Evolutionary conservation across 2,797 vertebrate genomes (phyloP).

Genomic region (Epinephelus awoara): DNA sequence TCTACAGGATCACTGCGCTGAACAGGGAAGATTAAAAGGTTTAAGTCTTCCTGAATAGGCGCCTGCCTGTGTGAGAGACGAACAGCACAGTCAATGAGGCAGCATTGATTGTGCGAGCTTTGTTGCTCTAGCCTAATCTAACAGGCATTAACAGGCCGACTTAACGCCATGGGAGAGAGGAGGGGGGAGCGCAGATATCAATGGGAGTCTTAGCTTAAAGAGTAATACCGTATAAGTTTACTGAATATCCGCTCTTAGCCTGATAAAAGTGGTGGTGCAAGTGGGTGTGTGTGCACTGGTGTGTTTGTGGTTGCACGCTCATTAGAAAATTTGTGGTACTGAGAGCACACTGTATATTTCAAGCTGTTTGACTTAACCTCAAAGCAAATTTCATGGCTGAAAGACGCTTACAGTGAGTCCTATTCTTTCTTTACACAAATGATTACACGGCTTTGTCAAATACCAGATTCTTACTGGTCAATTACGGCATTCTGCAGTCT

Average conservation of each 20-base stretch:
- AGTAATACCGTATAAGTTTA: slow-evolving; percentile 77
- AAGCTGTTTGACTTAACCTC: slow-evolving; percentile 3
- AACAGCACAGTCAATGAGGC: slow-evolving; percentile 82
- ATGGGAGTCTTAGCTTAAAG: slow-evolving; percentile 71
- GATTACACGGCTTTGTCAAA: too few relatives aligned
- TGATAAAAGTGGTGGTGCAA: slow-evolving; percentile 46
- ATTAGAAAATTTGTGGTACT: slow-evolving; percentile 2
- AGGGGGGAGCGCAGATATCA: slow-evolving; percentile 57
- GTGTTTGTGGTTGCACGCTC: background rate
- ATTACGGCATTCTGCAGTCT: too few relatives aligned
- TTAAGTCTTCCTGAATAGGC: slow-evolving; percentile 84
- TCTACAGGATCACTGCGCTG: slow-evolving; percentile 73
- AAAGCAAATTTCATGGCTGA: background rate
- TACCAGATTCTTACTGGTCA: too few relatives aligned
- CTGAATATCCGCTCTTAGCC: slow-evolving; percentile 64
- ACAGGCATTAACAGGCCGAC: slow-evolving; percentile 83
- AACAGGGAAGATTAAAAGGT: slow-evolving; percentile 85
- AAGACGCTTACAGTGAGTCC: too few relatives aligned
- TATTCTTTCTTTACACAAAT: too few relatives aligned
- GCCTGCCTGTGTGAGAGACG: slow-evolving; percentile 81
- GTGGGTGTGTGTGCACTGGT: slow-evolving; percentile 21
- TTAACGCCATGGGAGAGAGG: slow-evolving; percentile 76
- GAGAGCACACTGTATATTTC: slow-evolving; percentile 10
- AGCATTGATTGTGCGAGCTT: slow-evolving; percentile 87
- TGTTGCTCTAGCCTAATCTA: slow-evolving; percentile 86